These are phyloP conservation scores for Mayetiola destructor DNA, from an alignment of 2,888 invertebrate species.

Conservation along the genomic window DNA sequence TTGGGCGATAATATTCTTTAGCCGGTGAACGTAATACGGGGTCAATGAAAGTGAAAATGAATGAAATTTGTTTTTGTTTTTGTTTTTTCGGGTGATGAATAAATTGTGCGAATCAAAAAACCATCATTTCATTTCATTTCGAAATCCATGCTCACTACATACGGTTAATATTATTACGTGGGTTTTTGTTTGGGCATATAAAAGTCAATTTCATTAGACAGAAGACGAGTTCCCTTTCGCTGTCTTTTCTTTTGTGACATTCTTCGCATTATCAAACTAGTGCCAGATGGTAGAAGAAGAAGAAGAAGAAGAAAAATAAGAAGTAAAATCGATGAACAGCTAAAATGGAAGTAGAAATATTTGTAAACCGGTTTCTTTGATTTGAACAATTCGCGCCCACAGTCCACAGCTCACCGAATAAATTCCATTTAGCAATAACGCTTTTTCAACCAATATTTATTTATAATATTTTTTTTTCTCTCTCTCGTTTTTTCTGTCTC, in stretches of 20 bases:
- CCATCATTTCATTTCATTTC: no score
- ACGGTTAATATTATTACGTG: background rate
- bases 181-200: background rate
- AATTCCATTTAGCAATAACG: background rate
- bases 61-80: no score
- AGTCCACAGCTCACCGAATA: background rate
- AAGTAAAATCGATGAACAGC: constrained; percentile 2
- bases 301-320: background rate
- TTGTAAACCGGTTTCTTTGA: background rate
- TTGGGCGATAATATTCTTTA: no score
- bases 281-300: background rate
- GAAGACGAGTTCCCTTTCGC: no score
- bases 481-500: background rate
- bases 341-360: constrained; percentile 7
- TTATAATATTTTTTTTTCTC: background rate
- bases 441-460: background rate
- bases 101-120: no score
- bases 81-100: no score
- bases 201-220: background rate
- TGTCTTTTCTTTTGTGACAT: no score
- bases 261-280: background rate
- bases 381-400: background rate
- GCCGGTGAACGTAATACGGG: no score
- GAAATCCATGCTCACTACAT: no score
- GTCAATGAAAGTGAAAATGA: constrained; percentile 8